Percentiles rank a stretch among this genome's conserved stretches.
These are phyloP conservation scores for Corvus hawaiiensis DNA, from an alignment of 2,113 vertebrate species.

Conservation along the genomic window DNA sequence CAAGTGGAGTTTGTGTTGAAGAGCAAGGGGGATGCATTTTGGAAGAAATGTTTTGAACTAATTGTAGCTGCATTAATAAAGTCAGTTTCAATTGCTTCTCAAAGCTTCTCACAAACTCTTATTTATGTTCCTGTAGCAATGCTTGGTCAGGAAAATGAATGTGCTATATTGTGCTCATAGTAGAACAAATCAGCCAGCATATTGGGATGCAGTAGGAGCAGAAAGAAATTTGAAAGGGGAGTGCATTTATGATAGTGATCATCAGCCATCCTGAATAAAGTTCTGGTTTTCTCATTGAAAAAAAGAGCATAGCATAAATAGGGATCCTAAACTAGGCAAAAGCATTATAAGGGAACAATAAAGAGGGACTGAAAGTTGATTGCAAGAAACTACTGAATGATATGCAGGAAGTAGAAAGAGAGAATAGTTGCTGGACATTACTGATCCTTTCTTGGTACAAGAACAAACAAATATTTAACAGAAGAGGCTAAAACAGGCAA, in stretches of 20 bases:
- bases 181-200: not conserved
- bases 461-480: not conserved
- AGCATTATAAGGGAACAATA: not conserved
- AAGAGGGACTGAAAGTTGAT: not conserved
- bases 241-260: not conserved
- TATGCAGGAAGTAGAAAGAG: not conserved
- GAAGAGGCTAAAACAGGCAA: not conserved
- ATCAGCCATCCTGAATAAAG: not conserved
- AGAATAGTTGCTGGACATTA: not conserved
- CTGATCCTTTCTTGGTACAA: not conserved
- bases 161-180: not conserved
- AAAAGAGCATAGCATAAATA: not conserved
- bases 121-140: not conserved
- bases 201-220: not conserved
- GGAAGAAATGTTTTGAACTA: constrained; percentile 1
- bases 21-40: constrained; percentile 8
- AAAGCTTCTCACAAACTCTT: not conserved
- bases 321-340: not conserved
- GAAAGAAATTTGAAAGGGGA: not conserved
- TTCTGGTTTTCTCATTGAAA: not conserved
- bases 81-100: not conserved
- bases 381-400: not conserved
- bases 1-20: not conserved
- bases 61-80: not conserved
- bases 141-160: not conserved